A percentile compares a stretch with the other conserved stretches of the same genome.
These are phyloP conservation scores for Salpingus planirostris DNA, from an alignment of 2,888 invertebrate genomes.

Conservation along the genomic window DNA sequence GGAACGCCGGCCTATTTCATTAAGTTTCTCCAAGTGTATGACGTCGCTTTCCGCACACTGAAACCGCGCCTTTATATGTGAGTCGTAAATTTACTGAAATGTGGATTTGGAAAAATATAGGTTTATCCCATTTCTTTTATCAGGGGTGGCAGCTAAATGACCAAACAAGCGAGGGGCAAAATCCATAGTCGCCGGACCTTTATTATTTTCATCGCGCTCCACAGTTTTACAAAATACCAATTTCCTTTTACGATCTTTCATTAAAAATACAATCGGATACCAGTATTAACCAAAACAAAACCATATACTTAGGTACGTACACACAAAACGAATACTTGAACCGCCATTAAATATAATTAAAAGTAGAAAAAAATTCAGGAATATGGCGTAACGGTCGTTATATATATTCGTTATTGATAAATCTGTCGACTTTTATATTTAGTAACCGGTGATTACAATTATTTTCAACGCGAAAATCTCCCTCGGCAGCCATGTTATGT, in stretches of 20 bases:
- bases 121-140: slow-evolving; percentile 34
- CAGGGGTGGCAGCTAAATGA: slow-evolving; percentile 30
- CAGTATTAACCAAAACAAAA: neutral
- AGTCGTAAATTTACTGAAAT: slow-evolving; percentile 35
- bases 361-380: no score
- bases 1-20: slow-evolving; percentile 32
- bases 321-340: neutral
- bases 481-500: no score
- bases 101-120: slow-evolving; percentile 36
- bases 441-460: no score
- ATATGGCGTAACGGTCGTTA: neutral
- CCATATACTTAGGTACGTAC: neutral
- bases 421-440: neutral
- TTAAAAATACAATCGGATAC: slow-evolving; percentile 9
- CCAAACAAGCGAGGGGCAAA: slow-evolving; percentile 23
- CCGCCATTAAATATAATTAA: neutral
- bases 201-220: slow-evolving; percentile 16
- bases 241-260: slow-evolving; percentile 15
- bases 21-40: slow-evolving; percentile 30
- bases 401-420: neutral
- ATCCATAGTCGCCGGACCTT: slow-evolving; percentile 20
- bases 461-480: no score
- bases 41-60: slow-evolving; percentile 22
- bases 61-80: slow-evolving; percentile 29
- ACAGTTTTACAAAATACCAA: slow-evolving; percentile 15